phyloP scores from a whole-genome alignment of 2,888 invertebrate genomes.

The Cantharis rufa region DNA sequence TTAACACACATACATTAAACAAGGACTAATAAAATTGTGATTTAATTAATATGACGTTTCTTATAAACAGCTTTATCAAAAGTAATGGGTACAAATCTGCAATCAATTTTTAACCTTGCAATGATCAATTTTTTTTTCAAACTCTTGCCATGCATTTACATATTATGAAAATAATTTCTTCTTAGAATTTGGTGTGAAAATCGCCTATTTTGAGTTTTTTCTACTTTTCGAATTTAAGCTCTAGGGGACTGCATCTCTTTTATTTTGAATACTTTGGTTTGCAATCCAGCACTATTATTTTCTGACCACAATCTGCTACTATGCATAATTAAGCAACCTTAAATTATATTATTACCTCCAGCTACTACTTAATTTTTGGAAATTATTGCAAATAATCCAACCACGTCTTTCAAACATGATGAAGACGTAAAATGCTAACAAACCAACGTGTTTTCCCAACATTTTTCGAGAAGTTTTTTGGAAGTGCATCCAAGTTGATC shows the following conservation, averaged over 20 bases:
- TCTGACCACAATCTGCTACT: neutral
- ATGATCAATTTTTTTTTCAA: neutral
- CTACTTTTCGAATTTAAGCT: neutral
- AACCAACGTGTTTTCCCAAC: neutral
- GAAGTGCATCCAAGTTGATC: neutral
- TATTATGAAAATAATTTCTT: neutral
- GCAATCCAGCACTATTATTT: neutral
- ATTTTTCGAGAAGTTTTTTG: neutral
- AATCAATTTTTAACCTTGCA: neutral
- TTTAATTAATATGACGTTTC: conserved; percentile 32
- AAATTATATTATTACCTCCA: neutral
- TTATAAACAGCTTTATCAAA: neutral
- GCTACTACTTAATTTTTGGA: neutral
- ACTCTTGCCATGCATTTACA: no score
- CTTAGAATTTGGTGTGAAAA: neutral
- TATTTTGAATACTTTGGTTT: neutral
- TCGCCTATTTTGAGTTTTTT: neutral
- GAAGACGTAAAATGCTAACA: neutral
- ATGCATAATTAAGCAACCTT: neutral
- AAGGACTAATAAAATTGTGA: conserved; percentile 23
- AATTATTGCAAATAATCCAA: neutral
- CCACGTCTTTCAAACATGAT: neutral
- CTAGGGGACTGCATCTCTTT: neutral
- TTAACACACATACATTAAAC: conserved; percentile 6
- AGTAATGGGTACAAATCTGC: neutral